phyloP scores from a whole-genome alignment of 2,888 invertebrate species.

The Galeruca laticollis region DNA sequence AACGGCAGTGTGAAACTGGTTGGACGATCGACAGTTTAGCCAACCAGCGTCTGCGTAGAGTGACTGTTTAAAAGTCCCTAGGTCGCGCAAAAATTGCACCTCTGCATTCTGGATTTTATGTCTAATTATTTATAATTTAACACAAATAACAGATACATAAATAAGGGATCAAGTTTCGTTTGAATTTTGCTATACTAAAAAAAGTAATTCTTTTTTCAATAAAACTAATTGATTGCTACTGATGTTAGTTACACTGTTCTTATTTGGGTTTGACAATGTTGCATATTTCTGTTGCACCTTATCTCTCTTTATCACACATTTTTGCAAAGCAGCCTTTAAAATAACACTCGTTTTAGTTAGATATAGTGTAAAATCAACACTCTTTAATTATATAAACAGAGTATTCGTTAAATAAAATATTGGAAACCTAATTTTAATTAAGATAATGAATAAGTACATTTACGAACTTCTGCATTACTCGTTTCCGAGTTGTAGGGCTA shows the following conservation, averaged over 20 bases:
- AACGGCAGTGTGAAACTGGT: conserved; percentile 39
- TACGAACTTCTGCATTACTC: too few relatives aligned
- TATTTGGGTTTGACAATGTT: not conserved
- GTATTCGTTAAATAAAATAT: too few relatives aligned
- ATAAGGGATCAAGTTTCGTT: not conserved
- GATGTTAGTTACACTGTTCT: not conserved
- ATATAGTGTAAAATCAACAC: too few relatives aligned
- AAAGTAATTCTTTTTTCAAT: not conserved
- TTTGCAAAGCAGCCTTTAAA: not conserved
- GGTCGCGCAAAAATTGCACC: conserved; percentile 41
- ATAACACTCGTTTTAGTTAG: not conserved
- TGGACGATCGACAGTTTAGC: conserved; percentile 42
- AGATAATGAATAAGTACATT: too few relatives aligned
- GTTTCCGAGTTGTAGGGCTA: too few relatives aligned
- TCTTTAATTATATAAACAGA: too few relatives aligned
- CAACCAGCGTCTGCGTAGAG: conserved; percentile 48
- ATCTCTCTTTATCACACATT: too few relatives aligned
- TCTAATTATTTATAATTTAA: not conserved
- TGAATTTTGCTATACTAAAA: not conserved
- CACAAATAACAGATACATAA: not conserved
- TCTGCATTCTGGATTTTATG: conserved; percentile 27
- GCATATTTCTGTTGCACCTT: too few relatives aligned
- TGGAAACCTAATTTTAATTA: too few relatives aligned
- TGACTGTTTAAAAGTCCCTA: conserved; percentile 44
- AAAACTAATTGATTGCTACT: not conserved